A percentile compares a stretch with the other conserved stretches of the same genome.
These are phyloP conservation scores for Climacteris rufus DNA, from an alignment of 2,113 vertebrate genomes.

Conservation along the genomic window DNA sequence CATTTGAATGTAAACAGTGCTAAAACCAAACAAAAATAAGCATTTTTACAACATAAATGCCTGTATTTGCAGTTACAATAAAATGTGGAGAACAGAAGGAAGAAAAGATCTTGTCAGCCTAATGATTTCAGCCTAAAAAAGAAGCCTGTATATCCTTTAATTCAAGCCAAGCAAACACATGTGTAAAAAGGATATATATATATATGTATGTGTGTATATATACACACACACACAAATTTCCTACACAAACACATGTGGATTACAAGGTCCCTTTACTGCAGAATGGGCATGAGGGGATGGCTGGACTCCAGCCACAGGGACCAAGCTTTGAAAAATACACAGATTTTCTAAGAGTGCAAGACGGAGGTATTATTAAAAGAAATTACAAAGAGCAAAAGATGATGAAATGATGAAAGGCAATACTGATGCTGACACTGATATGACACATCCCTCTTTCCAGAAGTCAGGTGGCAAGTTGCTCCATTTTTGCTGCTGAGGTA, in stretches of 20 bases:
- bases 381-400: neutral
- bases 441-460: neutral
- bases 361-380: neutral
- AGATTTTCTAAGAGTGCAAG: neutral
- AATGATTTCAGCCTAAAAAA: neutral
- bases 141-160: neutral
- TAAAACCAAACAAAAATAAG: neutral
- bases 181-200: neutral
- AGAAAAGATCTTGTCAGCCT: neutral
- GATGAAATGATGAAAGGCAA: neutral
- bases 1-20: neutral
- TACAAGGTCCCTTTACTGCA: neutral
- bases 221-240: neutral
- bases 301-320: neutral
- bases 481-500: neutral
- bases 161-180: neutral
- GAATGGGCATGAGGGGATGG: neutral
- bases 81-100: neutral
- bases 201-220: accelerated
- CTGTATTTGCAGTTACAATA: neutral
- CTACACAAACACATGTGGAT: neutral
- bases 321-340: neutral
- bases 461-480: neutral
- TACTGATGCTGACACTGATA: too few relatives aligned
- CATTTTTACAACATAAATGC: neutral